phyloP scores from a whole-genome alignment of 2,797 vertebrate genomes.

The Manis javanica region DNA sequence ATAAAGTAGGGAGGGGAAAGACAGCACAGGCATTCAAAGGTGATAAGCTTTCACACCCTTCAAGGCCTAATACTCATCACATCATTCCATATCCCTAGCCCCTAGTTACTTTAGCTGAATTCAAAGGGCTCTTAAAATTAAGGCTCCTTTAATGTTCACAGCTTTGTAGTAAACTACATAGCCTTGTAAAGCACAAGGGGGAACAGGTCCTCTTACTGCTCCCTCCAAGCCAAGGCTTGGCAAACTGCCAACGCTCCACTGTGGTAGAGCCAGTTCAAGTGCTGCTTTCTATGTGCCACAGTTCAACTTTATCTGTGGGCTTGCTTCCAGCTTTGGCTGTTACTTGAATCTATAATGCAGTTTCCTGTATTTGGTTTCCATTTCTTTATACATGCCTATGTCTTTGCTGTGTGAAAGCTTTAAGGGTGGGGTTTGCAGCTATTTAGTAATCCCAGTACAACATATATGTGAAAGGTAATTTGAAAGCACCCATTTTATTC shows the following conservation, averaged over 20 bases:
- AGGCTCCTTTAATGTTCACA: constrained; percentile 70
- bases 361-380: constrained; percentile 56
- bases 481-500: neutral
- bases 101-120: constrained; percentile 50
- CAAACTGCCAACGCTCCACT: constrained; percentile 41
- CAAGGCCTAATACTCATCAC: constrained; percentile 49
- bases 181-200: neutral
- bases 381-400: constrained; percentile 17
- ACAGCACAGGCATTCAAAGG: neutral
- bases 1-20: neutral
- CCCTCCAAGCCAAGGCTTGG: constrained; percentile 45
- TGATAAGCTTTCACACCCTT: constrained; percentile 60
- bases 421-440: constrained; percentile 39
- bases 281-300: neutral
- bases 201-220: neutral
- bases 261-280: constrained; percentile 2
- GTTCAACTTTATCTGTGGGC: neutral
- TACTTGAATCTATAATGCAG: constrained; percentile 54
- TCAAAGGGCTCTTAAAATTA: constrained; percentile 65
- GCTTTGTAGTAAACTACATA: constrained; percentile 67
- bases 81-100: constrained; percentile 13
- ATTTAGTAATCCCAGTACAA: constrained; percentile 43
- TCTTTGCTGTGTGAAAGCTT: constrained; percentile 50
- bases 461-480: neutral
- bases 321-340: constrained; percentile 42